A percentile compares a stretch with the other conserved stretches of the same genome.
Conservation (phyloP, 2,113 vertebrate species). For the Gymnarchus niloticus region DNA sequence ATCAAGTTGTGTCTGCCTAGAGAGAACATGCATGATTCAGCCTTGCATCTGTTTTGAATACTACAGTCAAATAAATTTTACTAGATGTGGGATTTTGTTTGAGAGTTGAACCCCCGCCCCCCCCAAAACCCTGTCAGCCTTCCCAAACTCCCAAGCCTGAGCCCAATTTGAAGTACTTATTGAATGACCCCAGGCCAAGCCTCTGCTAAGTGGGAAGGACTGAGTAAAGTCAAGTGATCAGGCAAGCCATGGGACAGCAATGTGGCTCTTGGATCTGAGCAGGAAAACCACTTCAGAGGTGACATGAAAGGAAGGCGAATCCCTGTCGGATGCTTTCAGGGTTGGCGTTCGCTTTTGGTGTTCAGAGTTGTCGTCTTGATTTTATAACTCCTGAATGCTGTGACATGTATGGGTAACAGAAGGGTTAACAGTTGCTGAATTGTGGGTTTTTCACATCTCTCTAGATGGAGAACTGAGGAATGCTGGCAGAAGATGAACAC, state of each 20-base stretch:
- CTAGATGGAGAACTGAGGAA: not conserved
- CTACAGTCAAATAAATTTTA: not conserved
- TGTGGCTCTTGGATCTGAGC: not conserved
- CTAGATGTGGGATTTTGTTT: slow-evolving; percentile 17
- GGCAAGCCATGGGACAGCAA: not conserved
- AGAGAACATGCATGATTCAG: not conserved
- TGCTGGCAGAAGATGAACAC: not conserved
- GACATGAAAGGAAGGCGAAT: not conserved
- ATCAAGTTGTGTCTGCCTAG: not conserved
- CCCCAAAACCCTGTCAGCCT: not conserved
- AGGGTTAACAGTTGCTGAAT: not conserved
- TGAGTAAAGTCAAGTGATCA: not conserved
- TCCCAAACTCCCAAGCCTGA: not conserved
- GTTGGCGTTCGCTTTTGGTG: not conserved
- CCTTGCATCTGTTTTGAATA: not conserved
- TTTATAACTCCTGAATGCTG: not conserved
- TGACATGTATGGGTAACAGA: not conserved
- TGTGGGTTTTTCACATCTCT: not conserved
- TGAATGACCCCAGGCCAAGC: not conserved
- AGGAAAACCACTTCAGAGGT: not conserved
- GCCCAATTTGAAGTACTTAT: not conserved
- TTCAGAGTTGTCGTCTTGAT: not conserved
- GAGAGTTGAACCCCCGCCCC: not conserved
- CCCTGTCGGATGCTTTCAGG: too few species aligned
- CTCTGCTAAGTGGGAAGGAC: not conserved